A percentile compares a stretch with the other conserved stretches of the same genome.
Conservation (phyloP, 2,888 invertebrate genomes). For the Cepaea hortensis region DNA sequence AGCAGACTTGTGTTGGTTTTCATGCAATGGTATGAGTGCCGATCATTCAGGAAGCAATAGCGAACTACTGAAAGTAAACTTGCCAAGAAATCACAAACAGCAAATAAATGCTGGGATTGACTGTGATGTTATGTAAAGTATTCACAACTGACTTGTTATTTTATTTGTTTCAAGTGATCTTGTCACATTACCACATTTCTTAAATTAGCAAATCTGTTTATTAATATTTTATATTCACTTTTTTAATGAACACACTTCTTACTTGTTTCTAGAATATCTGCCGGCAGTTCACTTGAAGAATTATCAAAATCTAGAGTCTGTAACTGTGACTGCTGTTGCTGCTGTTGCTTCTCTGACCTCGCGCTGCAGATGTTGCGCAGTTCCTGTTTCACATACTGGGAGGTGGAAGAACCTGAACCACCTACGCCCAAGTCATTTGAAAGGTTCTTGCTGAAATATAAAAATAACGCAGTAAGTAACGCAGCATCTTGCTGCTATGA, state of each 20-base stretch:
- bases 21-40: too few relatives aligned
- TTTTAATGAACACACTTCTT: conserved; percentile 49
- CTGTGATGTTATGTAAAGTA: too few relatives aligned
- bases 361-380: conserved; percentile 91
- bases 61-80: too few relatives aligned
- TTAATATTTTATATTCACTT: neutral
- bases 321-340: conserved; percentile 68
- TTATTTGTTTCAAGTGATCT: too few relatives aligned
- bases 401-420: conserved; percentile 73
- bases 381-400: conserved; percentile 94
- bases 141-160: too few relatives aligned
- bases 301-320: conserved; percentile 55
- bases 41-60: too few relatives aligned
- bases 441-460: conserved; percentile 59
- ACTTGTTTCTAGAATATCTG: conserved; percentile 71
- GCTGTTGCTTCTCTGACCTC: conserved; percentile 80
- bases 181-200: too few relatives aligned
- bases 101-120: too few relatives aligned
- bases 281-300: conserved; percentile 63
- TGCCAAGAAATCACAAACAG: too few relatives aligned
- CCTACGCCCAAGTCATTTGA: conserved; percentile 55
- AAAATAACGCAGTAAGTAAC: neutral
- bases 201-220: neutral
- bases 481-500: neutral
- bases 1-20: too few relatives aligned